Percentiles rank a stretch among this genome's conserved stretches.
phyloP scores from a whole-genome alignment of 2,113 vertebrate species.

The Sus scrofa region T2T-Sscrofa CM000823.6:54216501-54217000 shows the following conservation, averaged over 20 bases:
- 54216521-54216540: conserved; percentile 28
- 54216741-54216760: neutral
- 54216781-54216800: neutral
- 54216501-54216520: neutral
- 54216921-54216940: no score
- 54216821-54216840: neutral
- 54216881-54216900: no score
- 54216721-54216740: conserved; percentile 3
- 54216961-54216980: no score
- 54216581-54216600: neutral
- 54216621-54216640: neutral
- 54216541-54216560: neutral
- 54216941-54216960: no score
- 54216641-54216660: neutral
- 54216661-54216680: neutral
- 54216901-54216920: no score
- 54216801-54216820: neutral
- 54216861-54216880: no score
- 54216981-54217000: no score
- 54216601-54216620: neutral
- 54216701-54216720: neutral
- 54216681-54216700: neutral
- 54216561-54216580: conserved; percentile 36
- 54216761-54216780: neutral
- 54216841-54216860: neutral